Evolutionary conservation across 2,888 invertebrate species (phyloP), one percentile per base, ranked within the genome.

Genomic region (Oasisia sp.): DNA sequence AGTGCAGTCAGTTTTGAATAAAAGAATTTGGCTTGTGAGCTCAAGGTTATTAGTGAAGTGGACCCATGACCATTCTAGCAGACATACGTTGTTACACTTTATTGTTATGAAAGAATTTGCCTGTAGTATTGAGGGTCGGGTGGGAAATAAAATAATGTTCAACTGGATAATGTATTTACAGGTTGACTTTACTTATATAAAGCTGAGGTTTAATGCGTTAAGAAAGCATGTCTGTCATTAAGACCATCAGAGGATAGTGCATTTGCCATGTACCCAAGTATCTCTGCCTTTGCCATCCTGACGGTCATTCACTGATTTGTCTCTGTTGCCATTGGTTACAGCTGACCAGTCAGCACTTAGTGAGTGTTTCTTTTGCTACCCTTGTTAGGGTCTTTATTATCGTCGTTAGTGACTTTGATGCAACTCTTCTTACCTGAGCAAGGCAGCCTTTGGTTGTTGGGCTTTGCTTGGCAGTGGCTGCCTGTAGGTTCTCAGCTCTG

Each of bases 301-400:
- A 5, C 2, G 27, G 74, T 74, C 74, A 74, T 74, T 74, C 74
- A 74, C 74, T 74, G 27, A 74, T 27, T 93, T 74, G 44, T 91
- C 89, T 74, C 74, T 74, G 74, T 74, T 74, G 19, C 74, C 74
- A 74, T 74, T 74, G 74, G 90, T 93, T 92, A 92, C 94, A 94
- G 94, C 94, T 94, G 93, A 94, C 93, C 94, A 94, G 93, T 93
- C 93, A 92, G 89, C 93, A 93, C 92, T 93, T 94, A 92, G 94
- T 94, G 94, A 94, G 94, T 94, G 92, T 91, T 27, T 74, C 74
- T 74, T 90, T 44, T 94, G 74, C 92, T 91, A 45, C n/a, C 32
- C 32, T 91, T 44, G 91, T 12, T 91, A 45, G 38, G 27, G 91
- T 19, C 32, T 45, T 91, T 91, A 27, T 27, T 74, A 19, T 27